Conservation (phyloP, 2,113 vertebrate species). For the Hyperopisus bebe region DNA sequence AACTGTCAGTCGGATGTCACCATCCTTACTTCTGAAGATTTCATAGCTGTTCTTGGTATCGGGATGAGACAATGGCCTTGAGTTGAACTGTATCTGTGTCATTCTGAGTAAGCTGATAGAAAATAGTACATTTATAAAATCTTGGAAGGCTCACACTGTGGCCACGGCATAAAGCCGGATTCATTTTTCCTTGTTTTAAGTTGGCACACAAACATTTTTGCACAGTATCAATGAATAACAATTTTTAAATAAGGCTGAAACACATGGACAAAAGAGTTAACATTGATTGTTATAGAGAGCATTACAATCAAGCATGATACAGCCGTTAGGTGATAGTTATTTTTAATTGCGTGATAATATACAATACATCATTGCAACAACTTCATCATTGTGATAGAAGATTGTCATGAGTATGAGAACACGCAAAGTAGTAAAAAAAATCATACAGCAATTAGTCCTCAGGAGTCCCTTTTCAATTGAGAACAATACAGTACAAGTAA, state of each 20-base stretch:
- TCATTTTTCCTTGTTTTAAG: not conserved
- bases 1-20: not conserved
- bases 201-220: not conserved
- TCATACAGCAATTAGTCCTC: slow-evolving; percentile 50
- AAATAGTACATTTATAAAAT: not conserved
- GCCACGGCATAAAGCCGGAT: not conserved
- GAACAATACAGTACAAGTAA: slow-evolving; percentile 34
- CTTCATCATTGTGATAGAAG: slow-evolving; percentile 39
- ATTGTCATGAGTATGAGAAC: slow-evolving; percentile 43
- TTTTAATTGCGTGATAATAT: slow-evolving; percentile 41
- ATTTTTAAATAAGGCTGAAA: not conserved
- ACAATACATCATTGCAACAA: slow-evolving; percentile 37
- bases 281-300: not conserved
- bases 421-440: slow-evolving; percentile 33
- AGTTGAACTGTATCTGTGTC: not conserved
- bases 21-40: slow-evolving; percentile 3
- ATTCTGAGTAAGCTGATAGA: not conserved
- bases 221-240: not conserved
- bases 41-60: not conserved
- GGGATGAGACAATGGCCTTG: not conserved
- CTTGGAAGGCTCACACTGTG: not conserved
- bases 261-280: not conserved
- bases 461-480: slow-evolving; percentile 38
- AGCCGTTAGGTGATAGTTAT: slow-evolving; percentile 12
- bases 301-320: slow-evolving; percentile 11